These are phyloP conservation scores for Anolis sagrei DNA, from an alignment of 2,113 vertebrate species.

Conservation along the genomic window DNA sequence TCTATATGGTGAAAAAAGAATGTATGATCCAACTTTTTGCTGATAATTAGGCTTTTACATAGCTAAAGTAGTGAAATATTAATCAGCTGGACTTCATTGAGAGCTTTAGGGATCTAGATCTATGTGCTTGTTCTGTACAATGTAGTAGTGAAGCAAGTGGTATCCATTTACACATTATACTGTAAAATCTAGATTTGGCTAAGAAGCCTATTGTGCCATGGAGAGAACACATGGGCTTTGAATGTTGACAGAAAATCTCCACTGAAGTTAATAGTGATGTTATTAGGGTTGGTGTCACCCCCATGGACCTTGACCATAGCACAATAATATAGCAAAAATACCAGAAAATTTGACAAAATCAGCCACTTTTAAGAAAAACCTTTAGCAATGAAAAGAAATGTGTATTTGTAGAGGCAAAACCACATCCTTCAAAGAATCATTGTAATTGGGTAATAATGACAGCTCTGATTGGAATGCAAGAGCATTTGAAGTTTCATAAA, in stretches of 20 bases:
- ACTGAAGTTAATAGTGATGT: no score
- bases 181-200: background rate
- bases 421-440: no score
- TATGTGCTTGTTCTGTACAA: background rate
- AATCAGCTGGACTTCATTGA: background rate
- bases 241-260: background rate
- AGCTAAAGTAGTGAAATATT: background rate
- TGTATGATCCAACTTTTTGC: background rate
- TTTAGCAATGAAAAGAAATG: no score
- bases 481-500: no score
- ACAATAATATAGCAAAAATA: no score
- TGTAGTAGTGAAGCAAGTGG: background rate
- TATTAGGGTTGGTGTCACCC: no score
- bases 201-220: background rate
- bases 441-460: no score
- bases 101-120: background rate
- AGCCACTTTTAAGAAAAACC: no score
- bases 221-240: background rate
- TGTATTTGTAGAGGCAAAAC: no score
- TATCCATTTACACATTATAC: background rate
- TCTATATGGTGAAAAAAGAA: background rate
- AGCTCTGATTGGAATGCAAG: no score
- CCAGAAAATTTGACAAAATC: no score
- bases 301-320: no score
- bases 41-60: conserved; percentile 5